Conservation (phyloP, 37 sponge, comb jelly and placozoan genomes). For the Geodia barretti region DNA sequence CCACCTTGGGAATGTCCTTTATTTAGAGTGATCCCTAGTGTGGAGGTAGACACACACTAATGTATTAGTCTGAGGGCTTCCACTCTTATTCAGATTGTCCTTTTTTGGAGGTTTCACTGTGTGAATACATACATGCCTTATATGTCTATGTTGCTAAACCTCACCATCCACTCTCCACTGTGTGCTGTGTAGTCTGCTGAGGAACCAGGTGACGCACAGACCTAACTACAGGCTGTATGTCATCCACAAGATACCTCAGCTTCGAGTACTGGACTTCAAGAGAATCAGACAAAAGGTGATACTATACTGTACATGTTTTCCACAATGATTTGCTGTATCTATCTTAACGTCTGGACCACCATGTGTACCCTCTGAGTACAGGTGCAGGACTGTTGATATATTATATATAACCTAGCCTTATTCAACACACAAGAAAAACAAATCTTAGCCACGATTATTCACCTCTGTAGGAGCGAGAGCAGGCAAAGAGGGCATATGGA, state of each 20-base stretch:
- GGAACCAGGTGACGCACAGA: conserved; percentile 89
- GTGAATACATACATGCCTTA: no score
- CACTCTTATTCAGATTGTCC: no score
- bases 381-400: not conserved
- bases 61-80: no score
- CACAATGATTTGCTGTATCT: not conserved
- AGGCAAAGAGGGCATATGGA: conserved; percentile 78
- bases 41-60: no score
- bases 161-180: no score
- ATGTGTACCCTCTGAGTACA: not conserved
- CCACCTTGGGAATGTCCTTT: no score
- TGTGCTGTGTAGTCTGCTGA: conserved; percentile 75
- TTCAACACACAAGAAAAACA: no score
- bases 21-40: no score
- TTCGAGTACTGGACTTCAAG: conserved; percentile 91
- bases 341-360: not conserved
- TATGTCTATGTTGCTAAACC: no score
- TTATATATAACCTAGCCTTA: not conserved
- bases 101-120: no score
- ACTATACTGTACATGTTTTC: not conserved
- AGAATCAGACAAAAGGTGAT: conserved; percentile 82
- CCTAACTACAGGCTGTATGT: conserved; percentile 81
- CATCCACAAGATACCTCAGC: conserved; percentile 80
- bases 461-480: conserved; percentile 62
- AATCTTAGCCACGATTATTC: not conserved